Base-by-base conservation (phyloP, 2,888 invertebrate species). In the Aromia moschata region DNA sequence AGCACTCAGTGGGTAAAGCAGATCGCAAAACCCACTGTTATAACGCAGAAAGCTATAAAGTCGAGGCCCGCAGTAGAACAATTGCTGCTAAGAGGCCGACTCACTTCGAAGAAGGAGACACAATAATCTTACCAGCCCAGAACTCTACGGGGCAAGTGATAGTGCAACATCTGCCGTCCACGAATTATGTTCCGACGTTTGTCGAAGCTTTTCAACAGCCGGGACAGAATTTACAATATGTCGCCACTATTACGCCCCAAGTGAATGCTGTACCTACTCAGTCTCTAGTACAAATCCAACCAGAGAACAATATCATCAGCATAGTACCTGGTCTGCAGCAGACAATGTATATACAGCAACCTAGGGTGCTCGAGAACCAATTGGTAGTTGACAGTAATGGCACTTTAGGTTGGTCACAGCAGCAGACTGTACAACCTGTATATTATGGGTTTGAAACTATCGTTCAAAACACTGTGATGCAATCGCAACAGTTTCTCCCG, bases 401-500 rank as follows among this genome's bases (percentile, higher is more conserved):
- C 15, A 76, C 80, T 3, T 70, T 81, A 58, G 73, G 78, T 41
- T 80, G 79, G 79, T 60, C 72, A 18, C 72, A 68, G 49, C 75
- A 85, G 38, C 83, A 87, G 2, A 64, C 70, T 9, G 68, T 69
- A 18, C 78, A 86, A 38, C 83, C 87, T 1, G 88, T 93, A 71
- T 92, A 91, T 72, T 92, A 92, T 70, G 92, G 92, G 0, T 83
- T 93, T 64, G 93, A 93, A 81, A 93, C 93, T 0, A 92, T 93
- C 53, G 93, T 93, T 1, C 92, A 92, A 78, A 93, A 93, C 73
- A 93, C 93, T 2, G 92, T 93, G 0, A 92, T 93, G 92, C 91
- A 91, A n/a, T 92, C 92, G 15, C 92, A 92, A 75, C 93, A 93
- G 74, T 92, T 92, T 75, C 88, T 93, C 11, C 89, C 92, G 2